Evolutionary conservation across 2,888 invertebrate species (phyloP).

Genomic region (Deroplatys truncata): DNA sequence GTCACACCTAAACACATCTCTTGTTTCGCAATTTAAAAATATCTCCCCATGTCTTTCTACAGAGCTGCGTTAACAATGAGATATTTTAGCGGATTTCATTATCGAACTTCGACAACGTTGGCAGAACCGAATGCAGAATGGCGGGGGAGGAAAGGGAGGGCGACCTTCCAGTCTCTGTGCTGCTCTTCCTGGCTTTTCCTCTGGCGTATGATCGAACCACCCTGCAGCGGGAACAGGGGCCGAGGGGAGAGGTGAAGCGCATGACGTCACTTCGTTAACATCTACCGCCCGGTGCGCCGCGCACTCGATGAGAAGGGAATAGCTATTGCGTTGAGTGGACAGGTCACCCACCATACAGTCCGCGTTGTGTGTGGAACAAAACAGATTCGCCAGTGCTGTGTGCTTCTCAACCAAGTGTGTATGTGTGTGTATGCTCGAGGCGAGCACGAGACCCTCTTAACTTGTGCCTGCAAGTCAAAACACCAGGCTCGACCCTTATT

Average conservation of each 20-base stretch:
- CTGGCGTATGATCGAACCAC: neutral
- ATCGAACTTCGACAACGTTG: neutral
- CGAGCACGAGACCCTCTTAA: neutral
- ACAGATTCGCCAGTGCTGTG: neutral
- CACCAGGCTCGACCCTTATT: neutral
- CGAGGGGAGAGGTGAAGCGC: neutral
- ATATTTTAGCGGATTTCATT: neutral
- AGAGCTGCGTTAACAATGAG: neutral
- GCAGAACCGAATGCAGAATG: neutral
- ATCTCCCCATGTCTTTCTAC: too few species aligned
- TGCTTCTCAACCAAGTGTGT: neutral
- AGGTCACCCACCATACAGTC: neutral
- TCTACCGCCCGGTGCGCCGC: neutral
- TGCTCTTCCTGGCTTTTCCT: conserved; percentile 2
- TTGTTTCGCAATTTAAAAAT: too few species aligned
- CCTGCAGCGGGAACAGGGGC: neutral
- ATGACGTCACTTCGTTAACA: neutral
- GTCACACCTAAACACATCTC: too few species aligned
- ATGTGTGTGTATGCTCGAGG: neutral
- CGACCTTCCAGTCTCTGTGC: neutral
- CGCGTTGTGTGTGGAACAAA: neutral
- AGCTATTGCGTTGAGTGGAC: neutral
- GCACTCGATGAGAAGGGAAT: neutral
- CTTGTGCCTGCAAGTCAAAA: neutral
- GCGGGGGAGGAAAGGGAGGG: neutral